A percentile compares a stretch with the other conserved stretches of the same genome.
These are phyloP conservation scores for Lumbricus terrestris DNA, from an alignment of 2,888 invertebrate genomes.

Conservation along the genomic window DNA sequence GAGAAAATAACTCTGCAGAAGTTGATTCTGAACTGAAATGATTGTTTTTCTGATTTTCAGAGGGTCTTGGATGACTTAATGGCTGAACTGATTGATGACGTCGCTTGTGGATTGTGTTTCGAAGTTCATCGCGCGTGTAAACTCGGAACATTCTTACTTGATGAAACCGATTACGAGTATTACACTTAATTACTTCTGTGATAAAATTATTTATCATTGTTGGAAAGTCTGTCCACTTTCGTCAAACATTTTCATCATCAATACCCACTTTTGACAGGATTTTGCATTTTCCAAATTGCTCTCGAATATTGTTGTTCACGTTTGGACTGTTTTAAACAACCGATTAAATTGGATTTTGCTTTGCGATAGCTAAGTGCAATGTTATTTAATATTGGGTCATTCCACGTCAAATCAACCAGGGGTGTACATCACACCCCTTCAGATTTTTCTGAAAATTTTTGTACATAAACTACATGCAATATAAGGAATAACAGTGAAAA, in stretches of 20 bases:
- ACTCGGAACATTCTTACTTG: constrained; percentile 67
- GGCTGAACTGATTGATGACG: constrained; percentile 73
- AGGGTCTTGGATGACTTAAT: constrained; percentile 45
- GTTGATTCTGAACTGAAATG: background rate
- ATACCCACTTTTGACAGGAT: background rate
- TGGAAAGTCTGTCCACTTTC: background rate
- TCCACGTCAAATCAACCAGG: too few species aligned
- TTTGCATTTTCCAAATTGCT: background rate
- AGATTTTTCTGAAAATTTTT: too few species aligned
- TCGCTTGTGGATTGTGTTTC: constrained; percentile 73
- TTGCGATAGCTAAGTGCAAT: too few species aligned
- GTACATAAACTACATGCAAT: too few species aligned
- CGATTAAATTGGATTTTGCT: background rate
- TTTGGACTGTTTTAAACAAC: too few species aligned
- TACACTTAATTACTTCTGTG: constrained; percentile 21
- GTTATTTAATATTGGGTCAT: too few species aligned
- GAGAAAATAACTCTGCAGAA: background rate
- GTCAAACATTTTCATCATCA: background rate
- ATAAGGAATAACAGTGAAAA: too few species aligned
- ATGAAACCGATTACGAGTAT: constrained; percentile 59
- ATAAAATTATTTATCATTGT: background rate
- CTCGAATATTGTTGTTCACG: background rate
- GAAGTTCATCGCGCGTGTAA: constrained; percentile 73
- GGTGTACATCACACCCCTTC: too few species aligned
- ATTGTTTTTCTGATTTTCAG: constrained; percentile 41